phyloP scores from a whole-genome alignment of 2,888 invertebrate genomes.

The Azorinus chamasolen region DNA sequence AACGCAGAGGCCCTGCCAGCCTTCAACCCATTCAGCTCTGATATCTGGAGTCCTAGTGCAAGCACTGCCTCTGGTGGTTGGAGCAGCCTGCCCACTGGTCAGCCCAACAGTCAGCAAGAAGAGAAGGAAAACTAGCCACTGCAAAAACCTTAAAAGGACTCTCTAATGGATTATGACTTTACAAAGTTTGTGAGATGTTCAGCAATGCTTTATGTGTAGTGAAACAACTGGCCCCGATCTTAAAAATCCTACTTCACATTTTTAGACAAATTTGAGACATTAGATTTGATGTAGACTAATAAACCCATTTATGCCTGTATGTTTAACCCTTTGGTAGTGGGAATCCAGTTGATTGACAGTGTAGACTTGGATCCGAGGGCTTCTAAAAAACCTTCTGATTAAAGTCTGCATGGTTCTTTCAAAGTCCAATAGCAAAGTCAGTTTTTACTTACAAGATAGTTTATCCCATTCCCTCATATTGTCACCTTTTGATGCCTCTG shows the following conservation, averaged over 20 bases:
- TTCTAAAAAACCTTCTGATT: too few relatives aligned
- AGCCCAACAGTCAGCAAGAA: conserved; percentile 12
- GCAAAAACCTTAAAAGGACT: too few relatives aligned
- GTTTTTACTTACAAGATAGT: too few relatives aligned
- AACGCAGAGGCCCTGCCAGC: conserved; percentile 59
- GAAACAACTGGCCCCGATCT: conserved; percentile 46
- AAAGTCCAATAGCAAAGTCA: too few relatives aligned
- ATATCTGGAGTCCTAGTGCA: conserved; percentile 81
- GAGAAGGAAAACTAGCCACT: conserved; percentile 30
- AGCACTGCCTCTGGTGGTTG: conserved; percentile 64
- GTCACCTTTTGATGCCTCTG: too few relatives aligned
- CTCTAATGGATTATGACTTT: too few relatives aligned
- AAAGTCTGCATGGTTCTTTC: too few relatives aligned
- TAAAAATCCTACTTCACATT: conserved; percentile 15
- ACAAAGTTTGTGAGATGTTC: background rate
- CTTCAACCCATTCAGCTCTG: conserved; percentile 79
- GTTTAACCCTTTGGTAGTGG: too few relatives aligned
- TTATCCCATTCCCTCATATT: too few relatives aligned
- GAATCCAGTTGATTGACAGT: too few relatives aligned
- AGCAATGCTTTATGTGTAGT: conserved; percentile 7
- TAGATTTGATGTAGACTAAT: background rate
- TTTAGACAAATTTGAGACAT: background rate
- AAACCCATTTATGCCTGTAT: too few relatives aligned
- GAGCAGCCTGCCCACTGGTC: conserved; percentile 43
- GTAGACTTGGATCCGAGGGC: too few relatives aligned